phyloP scores from a whole-genome alignment of 2,888 invertebrate genomes.

The Rhagium mordax region DNA sequence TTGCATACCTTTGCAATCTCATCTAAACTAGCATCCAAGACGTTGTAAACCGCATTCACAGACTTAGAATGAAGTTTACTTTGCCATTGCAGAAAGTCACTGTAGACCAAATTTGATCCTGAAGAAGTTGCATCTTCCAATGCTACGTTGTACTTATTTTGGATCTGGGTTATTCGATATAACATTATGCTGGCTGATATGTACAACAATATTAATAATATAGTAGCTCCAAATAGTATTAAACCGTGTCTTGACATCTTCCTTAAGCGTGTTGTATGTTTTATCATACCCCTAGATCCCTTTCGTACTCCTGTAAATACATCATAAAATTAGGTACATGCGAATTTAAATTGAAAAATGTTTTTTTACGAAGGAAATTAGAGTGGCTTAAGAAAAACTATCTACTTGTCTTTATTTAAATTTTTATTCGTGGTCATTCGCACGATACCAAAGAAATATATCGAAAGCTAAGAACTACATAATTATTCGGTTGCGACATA shows the following conservation, averaged over 20 bases:
- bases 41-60: slow-evolving; percentile 79
- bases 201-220: slow-evolving; percentile 72
- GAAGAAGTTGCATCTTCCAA: slow-evolving; percentile 1
- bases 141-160: slow-evolving; percentile 51
- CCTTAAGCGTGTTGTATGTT: slow-evolving; percentile 44
- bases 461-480: too few relatives aligned
- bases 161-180: slow-evolving; percentile 72
- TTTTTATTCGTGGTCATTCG: too few relatives aligned
- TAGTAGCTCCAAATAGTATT: slow-evolving; percentile 70
- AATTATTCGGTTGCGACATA: too few relatives aligned
- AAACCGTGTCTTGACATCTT: slow-evolving; percentile 70
- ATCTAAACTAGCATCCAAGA: slow-evolving; percentile 83
- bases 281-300: not conserved
- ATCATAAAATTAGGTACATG: not conserved
- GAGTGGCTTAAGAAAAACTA: too few relatives aligned
- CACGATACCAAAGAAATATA: too few relatives aligned
- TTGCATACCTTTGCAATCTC: slow-evolving; percentile 85
- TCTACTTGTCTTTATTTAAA: too few relatives aligned
- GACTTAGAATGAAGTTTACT: slow-evolving; percentile 79
- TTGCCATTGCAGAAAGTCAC: slow-evolving; percentile 79
- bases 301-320: not conserved
- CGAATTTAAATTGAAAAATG: not conserved
- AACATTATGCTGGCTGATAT: slow-evolving; percentile 73
- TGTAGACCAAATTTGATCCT: slow-evolving; percentile 76
- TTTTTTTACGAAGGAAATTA: not conserved